Conservation (phyloP, 2,113 vertebrate species). For the Ia io region DNA sequence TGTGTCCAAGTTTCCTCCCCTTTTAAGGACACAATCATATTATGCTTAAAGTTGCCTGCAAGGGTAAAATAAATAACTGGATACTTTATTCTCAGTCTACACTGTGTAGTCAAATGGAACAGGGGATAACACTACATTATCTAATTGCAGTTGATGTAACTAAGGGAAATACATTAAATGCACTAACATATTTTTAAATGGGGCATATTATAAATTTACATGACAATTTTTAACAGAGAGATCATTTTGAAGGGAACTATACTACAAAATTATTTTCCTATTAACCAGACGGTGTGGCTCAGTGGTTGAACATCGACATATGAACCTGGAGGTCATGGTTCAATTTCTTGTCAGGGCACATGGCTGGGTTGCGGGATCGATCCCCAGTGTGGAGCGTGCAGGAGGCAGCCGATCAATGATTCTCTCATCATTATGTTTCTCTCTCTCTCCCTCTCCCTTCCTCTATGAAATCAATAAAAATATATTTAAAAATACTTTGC, state of each 20-base stretch:
- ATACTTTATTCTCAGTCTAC: background rate
- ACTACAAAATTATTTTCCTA: background rate
- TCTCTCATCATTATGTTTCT: too few species aligned
- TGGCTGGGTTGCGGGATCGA: too few species aligned
- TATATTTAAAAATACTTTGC: background rate
- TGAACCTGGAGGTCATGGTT: too few species aligned
- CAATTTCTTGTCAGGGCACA: too few species aligned
- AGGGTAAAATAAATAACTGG: background rate
- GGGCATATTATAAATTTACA: background rate
- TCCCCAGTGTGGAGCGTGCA: too few species aligned
- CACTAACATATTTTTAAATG: background rate
- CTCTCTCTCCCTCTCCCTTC: too few species aligned
- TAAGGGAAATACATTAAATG: background rate
- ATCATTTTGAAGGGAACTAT: background rate
- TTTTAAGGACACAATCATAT: background rate
- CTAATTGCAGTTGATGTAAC: background rate
- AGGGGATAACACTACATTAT: background rate
- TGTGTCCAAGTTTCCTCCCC: background rate
- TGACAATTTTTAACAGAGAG: background rate
- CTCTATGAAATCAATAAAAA: too few species aligned
- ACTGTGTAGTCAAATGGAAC: background rate
- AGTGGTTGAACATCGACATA: too few species aligned
- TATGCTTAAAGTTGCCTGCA: background rate
- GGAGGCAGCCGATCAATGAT: too few species aligned
- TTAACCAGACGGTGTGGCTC: background rate